These are phyloP conservation scores for Dilophus febrilis DNA, from an alignment of 2,888 invertebrate genomes.

Conservation along the genomic window DNA sequence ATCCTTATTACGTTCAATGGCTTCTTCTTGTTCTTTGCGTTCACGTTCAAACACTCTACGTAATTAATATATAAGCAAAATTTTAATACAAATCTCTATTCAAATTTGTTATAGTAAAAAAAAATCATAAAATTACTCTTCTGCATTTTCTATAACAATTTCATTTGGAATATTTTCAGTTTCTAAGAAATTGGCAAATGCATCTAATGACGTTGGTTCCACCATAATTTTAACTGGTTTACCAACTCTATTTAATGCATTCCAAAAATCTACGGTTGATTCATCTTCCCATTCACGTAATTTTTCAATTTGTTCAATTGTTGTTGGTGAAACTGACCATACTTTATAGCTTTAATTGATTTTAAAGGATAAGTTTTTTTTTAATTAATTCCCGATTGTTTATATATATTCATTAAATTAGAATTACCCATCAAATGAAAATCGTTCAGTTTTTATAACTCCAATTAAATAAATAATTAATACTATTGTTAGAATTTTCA, in stretches of 20 bases:
- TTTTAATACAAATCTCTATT: no score
- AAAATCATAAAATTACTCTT: background rate
- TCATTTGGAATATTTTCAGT: background rate
- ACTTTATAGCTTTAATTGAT: constrained; percentile 8
- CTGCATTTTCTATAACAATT: constrained; percentile 3
- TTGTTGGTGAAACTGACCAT: constrained; percentile 4
- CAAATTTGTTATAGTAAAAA: no score
- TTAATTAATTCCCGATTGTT: no score
- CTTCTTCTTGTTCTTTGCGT: background rate
- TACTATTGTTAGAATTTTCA: no score
- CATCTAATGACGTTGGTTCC: background rate
- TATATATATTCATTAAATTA: no score
- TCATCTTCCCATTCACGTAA: constrained; percentile 2
- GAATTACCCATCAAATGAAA: no score
- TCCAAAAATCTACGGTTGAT: constrained; percentile 5
- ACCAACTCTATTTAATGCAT: background rate
- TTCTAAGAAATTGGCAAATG: background rate
- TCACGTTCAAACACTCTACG: background rate
- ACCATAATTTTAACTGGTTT: constrained; percentile 4
- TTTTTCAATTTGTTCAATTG: background rate
- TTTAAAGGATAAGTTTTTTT: no score
- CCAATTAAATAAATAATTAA: background rate
- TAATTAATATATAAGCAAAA: background rate
- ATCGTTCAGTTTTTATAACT: no score
- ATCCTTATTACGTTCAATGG: background rate